Conservation (phyloP, 2,113 vertebrate species). For the Pelodiscus sinensis region DNA sequence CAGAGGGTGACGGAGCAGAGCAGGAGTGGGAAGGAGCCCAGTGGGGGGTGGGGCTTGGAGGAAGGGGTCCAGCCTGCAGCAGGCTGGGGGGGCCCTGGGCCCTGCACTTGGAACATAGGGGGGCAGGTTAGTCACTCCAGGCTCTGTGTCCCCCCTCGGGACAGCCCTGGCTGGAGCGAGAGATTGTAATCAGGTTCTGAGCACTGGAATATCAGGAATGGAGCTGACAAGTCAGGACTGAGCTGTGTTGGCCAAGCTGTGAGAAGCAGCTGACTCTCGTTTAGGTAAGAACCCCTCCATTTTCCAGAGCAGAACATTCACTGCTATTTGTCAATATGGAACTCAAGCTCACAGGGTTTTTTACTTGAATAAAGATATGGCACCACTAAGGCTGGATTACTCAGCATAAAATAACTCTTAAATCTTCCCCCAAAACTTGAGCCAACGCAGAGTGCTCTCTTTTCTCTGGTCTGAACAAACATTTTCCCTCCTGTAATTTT, state of each 20-base stretch:
- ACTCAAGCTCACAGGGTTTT: not conserved
- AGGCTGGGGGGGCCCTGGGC: too few relatives aligned
- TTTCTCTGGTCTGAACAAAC: not conserved
- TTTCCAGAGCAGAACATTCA: not conserved
- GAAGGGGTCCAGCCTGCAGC: too few relatives aligned
- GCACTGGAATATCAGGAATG: not conserved
- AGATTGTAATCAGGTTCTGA: not conserved
- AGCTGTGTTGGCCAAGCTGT: not conserved
- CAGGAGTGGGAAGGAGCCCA: too few relatives aligned
- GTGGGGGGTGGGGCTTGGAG: too few relatives aligned
- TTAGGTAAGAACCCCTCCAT: not conserved
- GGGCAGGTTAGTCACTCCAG: too few relatives aligned
- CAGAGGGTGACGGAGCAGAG: too few relatives aligned
- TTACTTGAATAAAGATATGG: not conserved
- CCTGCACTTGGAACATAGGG: too few relatives aligned
- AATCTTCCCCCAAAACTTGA: not conserved
- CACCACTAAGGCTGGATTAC: not conserved
- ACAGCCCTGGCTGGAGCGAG: not conserved
- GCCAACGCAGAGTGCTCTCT: not conserved
- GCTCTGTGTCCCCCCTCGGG: too few relatives aligned
- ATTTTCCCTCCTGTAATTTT: not conserved
- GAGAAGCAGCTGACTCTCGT: not conserved
- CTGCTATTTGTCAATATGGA: not conserved
- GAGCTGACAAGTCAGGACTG: not conserved
- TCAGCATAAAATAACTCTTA: not conserved